Evolutionary conservation across 37 sponge, comb jelly and placozoan genomes (phyloP), one percentile per base, ranked within the genome.

Genomic region (Oopsacas minuta): DNA sequence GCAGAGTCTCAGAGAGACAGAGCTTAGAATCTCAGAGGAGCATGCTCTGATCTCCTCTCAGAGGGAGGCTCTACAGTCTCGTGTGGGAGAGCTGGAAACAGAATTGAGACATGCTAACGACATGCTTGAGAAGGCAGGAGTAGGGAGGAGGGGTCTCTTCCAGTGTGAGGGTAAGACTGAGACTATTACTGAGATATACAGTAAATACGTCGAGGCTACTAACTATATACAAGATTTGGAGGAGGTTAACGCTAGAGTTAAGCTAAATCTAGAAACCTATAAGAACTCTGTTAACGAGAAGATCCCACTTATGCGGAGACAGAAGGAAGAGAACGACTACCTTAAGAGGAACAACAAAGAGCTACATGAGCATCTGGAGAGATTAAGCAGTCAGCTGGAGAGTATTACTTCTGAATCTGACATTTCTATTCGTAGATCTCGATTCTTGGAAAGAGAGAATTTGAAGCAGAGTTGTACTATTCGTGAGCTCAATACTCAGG

Each of bases 401-500:
- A 61, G 28, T 7, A 5, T 12, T 34, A 32, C 75, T 34, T 61
- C 20, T 34, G 75, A 61, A 5, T 61, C 75, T 3, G 75, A 61
- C 7, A n/a, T n/a, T 34, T 61, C 75, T n/a, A 12, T 61, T 34
- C 75, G 75, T n/a, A 25, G 75, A 5, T 61, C 75, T 34, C 75
- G 30, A 3, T 61, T 61, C 75, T n/a, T 61, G 75, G 75, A 61
- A 34, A 61, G 75, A 61, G 75, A 61, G 75, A 61, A 61, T 34
- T 5, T n/a, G 75, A 61, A 61, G 75, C 75, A 25, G 75, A 61
- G 75, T 34, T 32, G 75, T 34, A 61, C 75, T 3, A 61, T 61
- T 34, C 75, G 75, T 3, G 75, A 61, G 75, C 75, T 61, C 32
- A 61, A 61, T 34, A 61, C 75, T 3, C 75, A 88, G 89, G 89